Evolutionary conservation across 2,113 vertebrate genomes (phyloP).

Genomic region (Clarias macrocephalus): DNA sequence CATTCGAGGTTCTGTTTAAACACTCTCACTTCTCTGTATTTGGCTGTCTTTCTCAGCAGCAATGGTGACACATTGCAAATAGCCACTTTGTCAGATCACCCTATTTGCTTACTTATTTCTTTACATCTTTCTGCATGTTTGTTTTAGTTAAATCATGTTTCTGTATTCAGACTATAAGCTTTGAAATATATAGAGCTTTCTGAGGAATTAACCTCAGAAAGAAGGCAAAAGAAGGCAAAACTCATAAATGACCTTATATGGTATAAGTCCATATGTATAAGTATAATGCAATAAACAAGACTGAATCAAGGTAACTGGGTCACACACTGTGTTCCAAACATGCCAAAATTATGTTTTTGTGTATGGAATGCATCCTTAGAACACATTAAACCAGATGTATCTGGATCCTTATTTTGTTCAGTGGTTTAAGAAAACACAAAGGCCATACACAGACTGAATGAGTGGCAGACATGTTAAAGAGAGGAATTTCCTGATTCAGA

Average conservation of each 20-base stretch:
- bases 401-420: not conserved
- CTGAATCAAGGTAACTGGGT: not conserved
- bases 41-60: not conserved
- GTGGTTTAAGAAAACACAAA: not conserved
- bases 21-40: not conserved
- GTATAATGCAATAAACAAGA: slow-evolving; percentile 1
- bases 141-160: not conserved
- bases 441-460: not conserved
- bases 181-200: not conserved
- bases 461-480: not conserved
- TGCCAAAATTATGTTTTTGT: not conserved
- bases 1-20: not conserved
- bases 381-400: not conserved
- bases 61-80: not conserved
- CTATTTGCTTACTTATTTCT: not conserved
- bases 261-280: not conserved
- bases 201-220: not conserved
- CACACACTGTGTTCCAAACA: not conserved
- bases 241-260: not conserved
- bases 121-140: not conserved
- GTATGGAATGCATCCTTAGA: not conserved
- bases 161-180: not conserved
- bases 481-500: not conserved
- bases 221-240: not conserved
- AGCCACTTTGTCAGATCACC: not conserved